Conservation (phyloP, 1,140 invertebrate species). For the Steinernema feltiae region DNA sequence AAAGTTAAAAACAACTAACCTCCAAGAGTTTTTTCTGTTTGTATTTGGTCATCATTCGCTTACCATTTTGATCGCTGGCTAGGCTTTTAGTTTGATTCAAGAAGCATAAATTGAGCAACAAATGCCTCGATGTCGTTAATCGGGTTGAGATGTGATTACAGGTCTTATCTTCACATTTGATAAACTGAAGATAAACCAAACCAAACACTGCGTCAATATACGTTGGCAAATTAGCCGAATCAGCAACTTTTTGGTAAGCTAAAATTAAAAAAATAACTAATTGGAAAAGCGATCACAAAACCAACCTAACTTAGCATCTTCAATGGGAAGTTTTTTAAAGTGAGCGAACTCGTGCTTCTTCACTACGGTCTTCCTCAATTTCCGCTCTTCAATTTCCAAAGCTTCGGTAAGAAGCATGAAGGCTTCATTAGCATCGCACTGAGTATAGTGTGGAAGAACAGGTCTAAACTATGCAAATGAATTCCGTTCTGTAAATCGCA, state of each 20-base stretch:
- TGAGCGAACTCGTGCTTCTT: background rate
- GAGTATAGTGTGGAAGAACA: background rate
- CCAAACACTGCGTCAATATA: background rate
- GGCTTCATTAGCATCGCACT: background rate
- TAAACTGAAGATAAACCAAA: background rate
- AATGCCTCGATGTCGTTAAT: conserved; percentile 84
- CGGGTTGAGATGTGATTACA: conserved; percentile 66
- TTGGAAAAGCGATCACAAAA: background rate
- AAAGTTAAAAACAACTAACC: no score
- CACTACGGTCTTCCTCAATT: background rate
- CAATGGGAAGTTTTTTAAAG: background rate
- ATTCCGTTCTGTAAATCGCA: no score
- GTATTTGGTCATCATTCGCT: conserved; percentile 57
- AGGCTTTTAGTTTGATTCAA: background rate
- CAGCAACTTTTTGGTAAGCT: background rate
- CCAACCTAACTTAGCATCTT: background rate
- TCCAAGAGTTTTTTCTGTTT: conserved; percentile 58
- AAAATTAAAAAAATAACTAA: background rate
- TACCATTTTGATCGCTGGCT: background rate
- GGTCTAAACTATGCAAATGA: background rate
- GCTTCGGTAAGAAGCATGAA: background rate
- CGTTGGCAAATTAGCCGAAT: background rate
- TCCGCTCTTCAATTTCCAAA: background rate
- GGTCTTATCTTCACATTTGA: background rate
- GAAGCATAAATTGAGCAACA: conserved; percentile 68